Evolutionary conservation across 2,113 vertebrate genomes (phyloP), one percentile per base, ranked within the genome.

Genomic region (Pygoscelis antarcticus): DNA sequence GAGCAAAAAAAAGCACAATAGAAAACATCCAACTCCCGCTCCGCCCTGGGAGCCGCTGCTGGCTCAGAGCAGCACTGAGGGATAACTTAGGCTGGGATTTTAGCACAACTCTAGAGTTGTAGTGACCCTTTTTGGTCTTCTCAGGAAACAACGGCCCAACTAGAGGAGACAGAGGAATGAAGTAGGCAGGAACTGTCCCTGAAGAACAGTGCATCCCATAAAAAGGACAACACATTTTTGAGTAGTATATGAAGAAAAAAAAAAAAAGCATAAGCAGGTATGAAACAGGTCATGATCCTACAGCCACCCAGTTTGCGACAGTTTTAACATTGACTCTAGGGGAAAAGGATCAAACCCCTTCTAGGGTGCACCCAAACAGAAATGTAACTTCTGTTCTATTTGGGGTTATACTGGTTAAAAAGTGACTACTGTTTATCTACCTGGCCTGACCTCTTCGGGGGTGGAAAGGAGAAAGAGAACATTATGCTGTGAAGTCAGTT

Each of bases 121-220:
- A 96, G 83, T 93, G 95, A 94, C 91, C 78, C 87, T 95, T 95
- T 91, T 95, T 91, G 93, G 91, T 95, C 20, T 96, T 80, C 81
- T 68, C 19, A 1, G 66, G 94, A 58, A 97, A 91, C 75, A 88
- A 10, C 54, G 18, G 46, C 70, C 71, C 6, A 2, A 5, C n/a
- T 32, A 32, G 62, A 83, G 51, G 30, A 80, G 51, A 15, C 1
- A 1, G 54, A 57, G 44, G 40, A 79, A 55, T 3, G 44, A 23
- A 75, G 60, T 13, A 44, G 79, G 22, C 46, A 75, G 64, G 69
- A 92, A 5, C 20, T 80, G 22, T 58, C 34, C 17, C 47, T 15
- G 57, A 22, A 47, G 38, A 71, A 4, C 46, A n/a, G 23, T 1
- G 20, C 18, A 51, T 18, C 66, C 49, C 13, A 1, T 16, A 19